Conservation (phyloP, 2,888 invertebrate species). For the Drosophila niveifrons region DNA sequence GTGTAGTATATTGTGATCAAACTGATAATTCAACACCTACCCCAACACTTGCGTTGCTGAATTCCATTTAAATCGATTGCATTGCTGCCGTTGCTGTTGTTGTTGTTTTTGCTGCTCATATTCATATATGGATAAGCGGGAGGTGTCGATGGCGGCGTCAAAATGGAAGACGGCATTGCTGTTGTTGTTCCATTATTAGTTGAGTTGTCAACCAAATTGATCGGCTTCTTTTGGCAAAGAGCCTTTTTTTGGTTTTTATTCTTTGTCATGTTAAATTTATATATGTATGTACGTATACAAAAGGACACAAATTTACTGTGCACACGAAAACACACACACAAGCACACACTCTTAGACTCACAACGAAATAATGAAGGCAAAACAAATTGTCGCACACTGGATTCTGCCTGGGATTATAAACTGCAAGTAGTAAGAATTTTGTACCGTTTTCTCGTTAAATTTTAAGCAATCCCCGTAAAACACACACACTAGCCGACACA, state of each 20-base stretch:
- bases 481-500: constrained; percentile 14
- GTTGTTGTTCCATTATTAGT: constrained; percentile 23
- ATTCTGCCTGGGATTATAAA: constrained; percentile 18
- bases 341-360: constrained; percentile 14
- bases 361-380: constrained; percentile 11
- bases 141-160: constrained; percentile 54
- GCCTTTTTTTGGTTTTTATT: constrained; percentile 57
- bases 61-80: constrained; percentile 5
- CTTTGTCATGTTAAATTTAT: constrained; percentile 56
- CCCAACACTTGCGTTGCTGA: constrained; percentile 48
- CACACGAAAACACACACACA: constrained; percentile 16
- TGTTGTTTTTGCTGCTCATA: constrained; percentile 17
- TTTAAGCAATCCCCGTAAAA: neutral
- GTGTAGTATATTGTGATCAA: neutral
- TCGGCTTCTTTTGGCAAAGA: constrained; percentile 29
- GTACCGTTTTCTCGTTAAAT: constrained; percentile 1
- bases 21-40: constrained; percentile 32
- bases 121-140: constrained; percentile 28
- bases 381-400: constrained; percentile 33
- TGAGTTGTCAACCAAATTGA: constrained; percentile 32
- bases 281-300: constrained; percentile 20
- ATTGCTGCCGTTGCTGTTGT: constrained; percentile 6
- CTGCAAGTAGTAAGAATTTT: constrained; percentile 23
- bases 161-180: constrained; percentile 31
- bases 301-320: constrained; percentile 25